Base-by-base conservation (phyloP, 2,888 invertebrate genomes). In the Coenonympha glycerion region DNA sequence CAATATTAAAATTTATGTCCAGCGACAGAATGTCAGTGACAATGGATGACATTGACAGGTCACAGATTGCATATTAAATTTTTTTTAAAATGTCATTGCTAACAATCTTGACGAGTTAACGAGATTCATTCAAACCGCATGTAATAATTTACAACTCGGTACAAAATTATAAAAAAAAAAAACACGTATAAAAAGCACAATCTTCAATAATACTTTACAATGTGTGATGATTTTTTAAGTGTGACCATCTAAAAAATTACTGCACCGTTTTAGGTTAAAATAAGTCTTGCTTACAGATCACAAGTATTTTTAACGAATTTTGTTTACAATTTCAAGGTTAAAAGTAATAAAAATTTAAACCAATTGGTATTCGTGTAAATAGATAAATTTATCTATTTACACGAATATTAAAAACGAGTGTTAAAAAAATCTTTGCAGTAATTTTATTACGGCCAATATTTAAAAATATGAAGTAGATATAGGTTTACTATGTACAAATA, bases 141-240 rank as follows among this genome's bases (percentile, higher is more conserved):
- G 15, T 37, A 16, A n/a, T n/a, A n/a, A n/a, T 48, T 34, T 41
- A 48, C 41, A 48, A 48, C 41, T 41, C 40, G 15, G 22, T 24
- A 48, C 16, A 33, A 39, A 33, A 24, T 30, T 6, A n/a, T 8
- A 3, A 30, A 11, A 19, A 40, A 16, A 24, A 4, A 11, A n/a
- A 26, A 9, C n/a, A n/a, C n/a, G n/a, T n/a, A 33, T 36, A 28
- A 36, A 49, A 22, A 36, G 36, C 28, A 49, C 42, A 44, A 44
- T 28, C 42, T 8, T 49, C 26, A 22, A 18, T 49, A 49, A 49
- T 49, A 49, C 49, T 49, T 39, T 13, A 37, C 1, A 16, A 3
- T 30, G 49, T 49, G 21, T 41, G 26, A 34, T 19, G 21, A n/a
- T 30, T 33, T 11, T 33, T 31, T 2, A 11, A 41, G 26, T 11